Conservation (phyloP, 2,888 invertebrate species). For the Lepidocyrtoides sp. region DNA sequence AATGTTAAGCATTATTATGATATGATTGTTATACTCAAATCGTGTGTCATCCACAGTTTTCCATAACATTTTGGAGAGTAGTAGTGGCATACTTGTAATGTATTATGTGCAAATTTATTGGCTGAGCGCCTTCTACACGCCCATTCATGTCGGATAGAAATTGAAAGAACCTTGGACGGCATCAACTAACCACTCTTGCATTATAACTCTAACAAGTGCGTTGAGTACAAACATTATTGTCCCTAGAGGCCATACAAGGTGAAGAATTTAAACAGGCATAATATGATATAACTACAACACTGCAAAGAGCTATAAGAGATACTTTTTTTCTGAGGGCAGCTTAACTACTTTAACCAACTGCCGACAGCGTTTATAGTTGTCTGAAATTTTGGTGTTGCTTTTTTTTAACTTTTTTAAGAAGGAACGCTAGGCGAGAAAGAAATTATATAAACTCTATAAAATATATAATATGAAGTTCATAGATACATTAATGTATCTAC, state of each 20-base stretch:
- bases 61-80: slow-evolving; percentile 17
- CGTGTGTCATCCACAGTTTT: too few relatives aligned
- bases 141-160: slow-evolving; percentile 41
- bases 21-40: too few relatives aligned
- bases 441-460: too few relatives aligned
- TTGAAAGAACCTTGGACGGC: slow-evolving; percentile 32
- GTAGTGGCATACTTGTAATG: background rate
- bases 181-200: background rate
- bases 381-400: slow-evolving; percentile 21
- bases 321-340: background rate
- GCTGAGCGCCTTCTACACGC: slow-evolving; percentile 58
- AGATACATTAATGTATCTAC: too few relatives aligned
- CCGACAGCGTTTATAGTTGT: slow-evolving; percentile 46
- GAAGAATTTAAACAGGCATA: slow-evolving; percentile 39
- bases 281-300: background rate
- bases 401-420: too few relatives aligned
- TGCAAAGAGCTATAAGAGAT: background rate
- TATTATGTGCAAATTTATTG: slow-evolving; percentile 69
- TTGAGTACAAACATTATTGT: slow-evolving; percentile 21
- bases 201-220: slow-evolving; percentile 19
- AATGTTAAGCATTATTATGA: too few relatives aligned
- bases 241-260: slow-evolving; percentile 55
- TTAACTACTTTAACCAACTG: slow-evolving; percentile 41
- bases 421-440: too few relatives aligned
- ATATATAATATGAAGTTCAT: background rate